Conservation (phyloP, 2,888 invertebrate species). For the Beris chalybata region DNA sequence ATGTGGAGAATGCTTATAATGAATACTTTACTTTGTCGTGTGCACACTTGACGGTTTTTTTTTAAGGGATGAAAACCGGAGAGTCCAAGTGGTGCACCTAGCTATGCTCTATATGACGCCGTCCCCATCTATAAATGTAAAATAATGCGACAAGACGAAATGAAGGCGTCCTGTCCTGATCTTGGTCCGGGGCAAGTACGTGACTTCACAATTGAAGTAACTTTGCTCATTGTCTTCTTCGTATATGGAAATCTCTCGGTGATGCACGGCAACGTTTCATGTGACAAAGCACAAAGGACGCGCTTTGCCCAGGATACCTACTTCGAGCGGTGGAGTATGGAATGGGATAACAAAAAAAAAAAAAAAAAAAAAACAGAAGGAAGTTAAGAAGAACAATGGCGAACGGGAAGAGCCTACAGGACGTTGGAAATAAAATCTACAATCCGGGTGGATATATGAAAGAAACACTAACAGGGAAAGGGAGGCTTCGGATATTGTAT, state of each 20-base stretch:
- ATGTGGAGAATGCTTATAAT: too few species aligned
- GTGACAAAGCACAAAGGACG: conserved; percentile 32
- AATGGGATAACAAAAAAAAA: background rate
- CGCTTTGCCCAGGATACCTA: conserved; percentile 16
- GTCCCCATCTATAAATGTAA: too few species aligned
- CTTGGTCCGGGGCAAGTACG: conserved; percentile 33
- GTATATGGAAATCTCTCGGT: conserved; percentile 34
- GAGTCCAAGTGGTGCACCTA: too few species aligned
- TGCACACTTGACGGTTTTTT: too few species aligned
- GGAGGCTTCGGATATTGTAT: background rate
- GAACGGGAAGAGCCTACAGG: conserved; percentile 35
- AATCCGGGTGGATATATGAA: conserved; percentile 7
- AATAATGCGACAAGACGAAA: conserved; percentile 5
- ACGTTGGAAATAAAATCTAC: conserved; percentile 35
- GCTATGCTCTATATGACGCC: too few species aligned
- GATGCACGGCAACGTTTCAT: conserved; percentile 29
- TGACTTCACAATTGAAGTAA: conserved; percentile 39
- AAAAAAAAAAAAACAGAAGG: conserved; percentile 19
- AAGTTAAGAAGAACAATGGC: conserved; percentile 34
- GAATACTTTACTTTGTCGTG: too few species aligned
- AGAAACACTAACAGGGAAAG: background rate
- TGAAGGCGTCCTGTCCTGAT: conserved; percentile 17
- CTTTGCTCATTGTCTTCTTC: conserved; percentile 35
- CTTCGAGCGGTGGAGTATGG: background rate
- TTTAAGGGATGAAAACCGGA: too few species aligned